Evolutionary conservation across 2,888 invertebrate genomes (phyloP), one percentile per base, ranked within the genome.

Genomic region (Dryobotodes eremita): DNA sequence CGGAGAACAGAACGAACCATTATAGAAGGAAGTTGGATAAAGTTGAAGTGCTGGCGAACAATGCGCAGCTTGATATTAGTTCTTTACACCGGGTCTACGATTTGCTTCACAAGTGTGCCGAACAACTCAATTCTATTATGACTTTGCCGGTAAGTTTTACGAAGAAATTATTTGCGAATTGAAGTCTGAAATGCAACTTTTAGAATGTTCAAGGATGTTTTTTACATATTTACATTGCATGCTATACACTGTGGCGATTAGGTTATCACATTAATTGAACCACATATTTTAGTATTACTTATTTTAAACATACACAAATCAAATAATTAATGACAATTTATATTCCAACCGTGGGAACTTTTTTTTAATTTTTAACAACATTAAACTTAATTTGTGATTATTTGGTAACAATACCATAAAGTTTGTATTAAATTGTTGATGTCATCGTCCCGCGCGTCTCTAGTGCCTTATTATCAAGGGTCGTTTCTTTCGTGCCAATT

Each of bases 61-160:
- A 93, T 84, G 86, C 83, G 17, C 80, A 89, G 62, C 89, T 94
- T n/a, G 92, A 94, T 83, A 90, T 93, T 50, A 91, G 84, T 84
- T 90, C 93, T 61, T 86, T 95, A 79, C 94, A 95, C 79, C 90
- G 89, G 82, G 91, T 91, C 17, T 96, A 95, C 83, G 95, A 95
- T 82, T 86, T 92, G 72, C 88, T 96, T 80, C 93, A 95, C 84
- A 92, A 92, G 82, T 94, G 94, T 84, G 91, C 95, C 3, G 91
- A 92, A 68, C 90, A 94, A 87, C 91, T 96, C 1, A 95, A 94
- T 84, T 90, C 90, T 23, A 85, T 94, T n/a, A 94, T 96, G 93
- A 92, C 91, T 89, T 88, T 95, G 50, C 93, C 94, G 90, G 95
- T 96, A 92, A 89, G 91, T 88, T 85, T 79, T 79, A 76, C 66